Evolutionary conservation across 2,797 vertebrate species (phyloP).

Genomic region (Helicolenus hilgendorfi): DNA sequence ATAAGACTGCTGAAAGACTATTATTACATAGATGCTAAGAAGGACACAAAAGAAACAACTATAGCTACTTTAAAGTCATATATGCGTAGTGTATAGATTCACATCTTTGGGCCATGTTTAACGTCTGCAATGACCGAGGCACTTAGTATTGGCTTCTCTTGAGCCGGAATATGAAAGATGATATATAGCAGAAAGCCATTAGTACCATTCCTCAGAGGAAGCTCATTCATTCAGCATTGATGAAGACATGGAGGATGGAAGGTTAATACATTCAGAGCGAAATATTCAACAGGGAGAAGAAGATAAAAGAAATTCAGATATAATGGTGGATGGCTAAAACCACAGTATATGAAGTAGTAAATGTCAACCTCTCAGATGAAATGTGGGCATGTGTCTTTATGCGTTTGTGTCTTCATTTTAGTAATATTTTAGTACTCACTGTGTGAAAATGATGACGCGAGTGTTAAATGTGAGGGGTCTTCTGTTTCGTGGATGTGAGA

Average conservation of each 20-base stretch:
- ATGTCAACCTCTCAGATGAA: conserved; percentile 28
- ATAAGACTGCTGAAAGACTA: neutral
- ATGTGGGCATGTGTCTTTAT: conserved; percentile 4
- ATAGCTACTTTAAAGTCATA: neutral
- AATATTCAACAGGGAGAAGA: conserved; percentile 33
- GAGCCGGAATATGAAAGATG: conserved; percentile 49
- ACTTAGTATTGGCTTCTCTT: conserved; percentile 40
- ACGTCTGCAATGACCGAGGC: conserved; percentile 18
- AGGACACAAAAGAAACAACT: neutral
- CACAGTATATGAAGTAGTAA: conserved; percentile 7
- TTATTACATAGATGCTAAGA: neutral
- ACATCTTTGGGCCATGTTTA: conserved; percentile 14
- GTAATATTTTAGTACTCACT: conserved; percentile 24
- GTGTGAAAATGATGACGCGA: conserved; percentile 49
- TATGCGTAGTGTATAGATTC: neutral
- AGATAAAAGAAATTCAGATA: conserved; percentile 29
- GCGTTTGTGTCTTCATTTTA: neutral
- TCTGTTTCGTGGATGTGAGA: conserved; percentile 67
- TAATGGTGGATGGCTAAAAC: conserved; percentile 21
- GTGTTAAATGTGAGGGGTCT: conserved; percentile 54
- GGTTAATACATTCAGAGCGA: conserved; percentile 12
- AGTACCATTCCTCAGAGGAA: conserved; percentile 49
- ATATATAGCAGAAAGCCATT: conserved; percentile 62
- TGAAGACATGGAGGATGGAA: conserved; percentile 22
- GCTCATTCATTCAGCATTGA: conserved; percentile 56